Conservation (phyloP, 2,797 vertebrate genomes). For the Psittacula derbiana region DNA sequence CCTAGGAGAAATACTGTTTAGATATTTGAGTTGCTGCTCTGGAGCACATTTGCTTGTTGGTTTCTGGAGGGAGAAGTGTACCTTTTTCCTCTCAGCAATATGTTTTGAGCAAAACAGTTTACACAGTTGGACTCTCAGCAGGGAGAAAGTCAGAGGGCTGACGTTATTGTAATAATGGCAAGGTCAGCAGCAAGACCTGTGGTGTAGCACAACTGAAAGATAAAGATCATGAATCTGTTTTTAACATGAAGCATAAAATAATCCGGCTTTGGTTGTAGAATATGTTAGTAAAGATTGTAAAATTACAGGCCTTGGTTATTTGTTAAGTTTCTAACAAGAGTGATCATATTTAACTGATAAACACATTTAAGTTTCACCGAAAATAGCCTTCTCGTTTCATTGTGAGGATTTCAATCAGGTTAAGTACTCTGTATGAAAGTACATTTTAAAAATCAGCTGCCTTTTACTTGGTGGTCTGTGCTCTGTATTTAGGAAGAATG, state of each 20-base stretch:
- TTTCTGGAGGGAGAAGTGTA: background rate
- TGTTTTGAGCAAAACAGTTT: background rate
- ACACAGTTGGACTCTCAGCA: conserved; percentile 7
- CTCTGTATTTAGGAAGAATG: background rate
- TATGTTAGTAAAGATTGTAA: background rate
- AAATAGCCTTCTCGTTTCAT: background rate
- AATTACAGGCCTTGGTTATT: background rate
- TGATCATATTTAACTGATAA: background rate
- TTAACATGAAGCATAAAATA: background rate
- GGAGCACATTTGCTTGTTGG: background rate
- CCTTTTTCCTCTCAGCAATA: background rate
- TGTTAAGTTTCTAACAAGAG: background rate
- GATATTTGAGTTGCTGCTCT: background rate
- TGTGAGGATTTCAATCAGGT: background rate
- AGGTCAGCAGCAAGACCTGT: background rate
- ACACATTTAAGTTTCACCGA: background rate
- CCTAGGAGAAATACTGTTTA: background rate
- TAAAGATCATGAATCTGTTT: background rate
- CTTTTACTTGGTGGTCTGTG: background rate
- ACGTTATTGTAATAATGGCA: background rate
- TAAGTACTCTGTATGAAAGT: background rate
- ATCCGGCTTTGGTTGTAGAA: conserved; percentile 18
- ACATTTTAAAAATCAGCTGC: background rate
- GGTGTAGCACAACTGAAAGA: background rate
- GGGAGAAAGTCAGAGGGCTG: background rate